These are phyloP conservation scores for Protosalanx chinensis DNA, from an alignment of 2,797 vertebrate genomes.

Conservation along the genomic window DNA sequence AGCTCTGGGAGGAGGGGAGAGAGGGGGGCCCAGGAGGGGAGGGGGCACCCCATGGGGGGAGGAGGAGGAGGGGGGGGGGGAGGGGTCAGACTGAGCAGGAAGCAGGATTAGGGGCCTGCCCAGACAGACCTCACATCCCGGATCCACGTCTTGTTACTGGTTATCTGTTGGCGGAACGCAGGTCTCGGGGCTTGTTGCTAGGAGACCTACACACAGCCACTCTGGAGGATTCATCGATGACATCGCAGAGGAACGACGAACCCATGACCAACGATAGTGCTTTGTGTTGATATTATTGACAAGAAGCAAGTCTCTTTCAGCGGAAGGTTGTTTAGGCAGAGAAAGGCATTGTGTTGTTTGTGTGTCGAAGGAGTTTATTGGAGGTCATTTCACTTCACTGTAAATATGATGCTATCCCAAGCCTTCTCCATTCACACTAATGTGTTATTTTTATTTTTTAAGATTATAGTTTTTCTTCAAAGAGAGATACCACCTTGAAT, in stretches of 20 bases:
- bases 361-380: constrained; percentile 14
- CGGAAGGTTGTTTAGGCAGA: constrained; percentile 8
- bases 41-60: not conserved
- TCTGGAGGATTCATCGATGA: constrained; percentile 2
- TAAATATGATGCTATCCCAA: not conserved
- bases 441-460: constrained; percentile 21
- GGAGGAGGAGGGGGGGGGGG: constrained; percentile 7
- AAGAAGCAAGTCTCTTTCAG: constrained; percentile 26
- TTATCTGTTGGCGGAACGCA: constrained; percentile 26
- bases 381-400: constrained; percentile 22
- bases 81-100: not conserved
- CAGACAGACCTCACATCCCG: constrained; percentile 28
- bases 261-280: constrained; percentile 1
- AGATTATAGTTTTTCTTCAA: not conserved
- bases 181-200: constrained; percentile 5
- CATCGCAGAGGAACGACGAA: constrained; percentile 16
- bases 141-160: constrained; percentile 50
- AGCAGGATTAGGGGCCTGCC: not conserved
- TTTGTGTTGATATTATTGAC: constrained; percentile 28
- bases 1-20: not conserved
- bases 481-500: not conserved
- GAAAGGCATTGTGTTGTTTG: not conserved
- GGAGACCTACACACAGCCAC: not conserved
- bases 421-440: not conserved
- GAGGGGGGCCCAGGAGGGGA: constrained; percentile 21